A percentile compares a stretch with the other conserved stretches of the same genome.
Conservation (phyloP, 2,797 vertebrate genomes). For the Acipenser ruthenus region DNA sequence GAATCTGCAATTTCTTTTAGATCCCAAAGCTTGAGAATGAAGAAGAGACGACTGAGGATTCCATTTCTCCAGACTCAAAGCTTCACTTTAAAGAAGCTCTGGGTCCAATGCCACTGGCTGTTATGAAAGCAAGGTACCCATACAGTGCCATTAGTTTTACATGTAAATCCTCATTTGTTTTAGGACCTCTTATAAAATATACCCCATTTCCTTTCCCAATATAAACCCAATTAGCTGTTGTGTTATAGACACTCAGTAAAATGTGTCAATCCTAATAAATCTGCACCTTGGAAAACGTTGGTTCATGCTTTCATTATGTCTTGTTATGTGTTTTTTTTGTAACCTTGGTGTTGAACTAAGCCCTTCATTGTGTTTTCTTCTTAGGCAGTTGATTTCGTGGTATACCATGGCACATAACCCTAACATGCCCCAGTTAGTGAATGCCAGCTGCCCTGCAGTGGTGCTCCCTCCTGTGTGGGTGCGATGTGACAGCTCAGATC, state of each 20-base stretch:
- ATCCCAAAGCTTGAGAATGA: slow-evolving; percentile 42
- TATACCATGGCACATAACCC: slow-evolving; percentile 80
- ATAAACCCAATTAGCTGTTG: too few species aligned
- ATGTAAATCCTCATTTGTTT: not conserved
- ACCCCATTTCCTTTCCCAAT: too few species aligned
- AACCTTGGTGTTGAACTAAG: too few species aligned
- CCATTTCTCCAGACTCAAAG: slow-evolving; percentile 21
- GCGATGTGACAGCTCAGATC: slow-evolving; percentile 78
- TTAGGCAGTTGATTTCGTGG: slow-evolving; percentile 80
- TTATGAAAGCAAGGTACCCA: slow-evolving; percentile 77
- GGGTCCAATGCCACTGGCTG: slow-evolving; percentile 57
- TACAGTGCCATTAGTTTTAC: not conserved
- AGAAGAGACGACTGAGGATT: slow-evolving; percentile 29
- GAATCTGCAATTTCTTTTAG: slow-evolving; percentile 40
- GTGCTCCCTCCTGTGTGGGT: slow-evolving; percentile 76
- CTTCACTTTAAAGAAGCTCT: slow-evolving; percentile 31
- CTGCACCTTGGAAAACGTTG: not conserved
- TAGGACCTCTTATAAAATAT: not conserved
- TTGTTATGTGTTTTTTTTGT: not conserved
- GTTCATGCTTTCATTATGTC: too few species aligned
- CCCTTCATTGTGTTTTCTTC: slow-evolving; percentile 15
- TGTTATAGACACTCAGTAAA: too few species aligned
- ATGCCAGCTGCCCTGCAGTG: slow-evolving; percentile 18
- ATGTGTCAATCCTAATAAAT: not conserved
- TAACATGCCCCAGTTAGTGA: slow-evolving; percentile 48